phyloP scores from a whole-genome alignment of 2,888 invertebrate genomes.

The Diarsia brunnea region DNA sequence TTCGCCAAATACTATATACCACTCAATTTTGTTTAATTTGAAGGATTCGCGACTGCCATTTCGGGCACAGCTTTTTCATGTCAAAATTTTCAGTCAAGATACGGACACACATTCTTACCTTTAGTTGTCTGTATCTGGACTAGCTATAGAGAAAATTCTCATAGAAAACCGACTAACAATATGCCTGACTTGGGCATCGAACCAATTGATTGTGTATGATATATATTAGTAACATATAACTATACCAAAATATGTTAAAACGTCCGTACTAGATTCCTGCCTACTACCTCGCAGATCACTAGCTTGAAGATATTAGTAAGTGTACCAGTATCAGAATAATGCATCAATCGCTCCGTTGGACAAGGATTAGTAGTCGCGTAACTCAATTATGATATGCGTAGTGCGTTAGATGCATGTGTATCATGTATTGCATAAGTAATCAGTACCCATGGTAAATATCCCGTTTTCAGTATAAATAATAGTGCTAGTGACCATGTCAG shows the following conservation, averaged over 20 bases:
- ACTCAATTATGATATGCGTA: slow-evolving; percentile 31
- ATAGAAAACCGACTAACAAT: background rate
- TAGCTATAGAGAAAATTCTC: background rate
- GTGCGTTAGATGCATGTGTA: slow-evolving; percentile 9
- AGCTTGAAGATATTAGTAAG: background rate
- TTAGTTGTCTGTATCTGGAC: too few relatives aligned
- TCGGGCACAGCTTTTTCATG: background rate
- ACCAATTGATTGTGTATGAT: background rate
- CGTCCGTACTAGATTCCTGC: background rate
- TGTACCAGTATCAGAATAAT: slow-evolving; percentile 20
- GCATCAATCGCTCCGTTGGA: slow-evolving; percentile 11
- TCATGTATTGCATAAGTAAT: background rate
- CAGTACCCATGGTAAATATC: too few relatives aligned
- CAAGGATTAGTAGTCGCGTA: slow-evolving; percentile 19
- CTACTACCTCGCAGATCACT: background rate
- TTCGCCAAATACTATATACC: background rate
- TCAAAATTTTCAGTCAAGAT: background rate
- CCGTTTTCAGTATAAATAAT: too few relatives aligned
- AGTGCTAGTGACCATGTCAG: too few relatives aligned
- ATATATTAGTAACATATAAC: background rate
- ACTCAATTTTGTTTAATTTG: background rate
- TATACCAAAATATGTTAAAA: background rate
- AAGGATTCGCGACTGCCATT: background rate
- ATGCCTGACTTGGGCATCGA: background rate
- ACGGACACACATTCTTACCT: background rate